Base-by-base conservation (phyloP, 1,140 invertebrate species). In the Drosophila burlai region DNA sequence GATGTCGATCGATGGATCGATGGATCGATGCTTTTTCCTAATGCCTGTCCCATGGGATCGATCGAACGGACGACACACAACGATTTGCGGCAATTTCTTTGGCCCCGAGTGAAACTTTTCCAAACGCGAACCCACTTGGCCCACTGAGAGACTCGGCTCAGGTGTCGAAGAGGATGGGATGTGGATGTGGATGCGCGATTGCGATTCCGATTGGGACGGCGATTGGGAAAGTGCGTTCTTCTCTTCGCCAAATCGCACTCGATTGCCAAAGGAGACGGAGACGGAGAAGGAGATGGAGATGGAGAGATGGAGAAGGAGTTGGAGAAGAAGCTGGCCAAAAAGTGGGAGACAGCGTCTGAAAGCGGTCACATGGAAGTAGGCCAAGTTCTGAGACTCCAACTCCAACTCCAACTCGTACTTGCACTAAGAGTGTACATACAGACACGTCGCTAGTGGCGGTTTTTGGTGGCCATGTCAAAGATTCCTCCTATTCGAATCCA, bases 311-410 rank as follows among this genome's bases (percentile, higher is more conserved):
- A 62, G 10, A 2, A 3, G n/a, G 10, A 46, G 21, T 24, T 59
- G 57, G 34, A 15, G 38, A 21, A 42, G 57, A 15, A 36, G 34
- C 21, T 57, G 71, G 77, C 66, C 73, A 65, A 62, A 65, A 58
- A 60, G 71, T 64, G 54, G 65, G 42, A 57, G 78, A 54, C 42
- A 36, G 58, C 42, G 16, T 52, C 67, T 36, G 72, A 84, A 89
- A 64, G 84, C 77, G 84, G 84, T 80, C 84, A 79, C 69, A 66
- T 67, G 62, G 61, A 87, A 78, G 72, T 87, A 87, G 83, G 83
- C 84, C 83, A 87, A 82, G 81, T 83, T 83, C 80, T 79, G 54
- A 50, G 54, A 54, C 50, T 54, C 63, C 40, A 31, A 75, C 69
- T 54, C 66, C 52, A 59, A 15, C 45, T 46, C 18, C 43, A 11